Base-by-base conservation (phyloP, 2,113 vertebrate genomes). In the Psittacara wagleri region DNA sequence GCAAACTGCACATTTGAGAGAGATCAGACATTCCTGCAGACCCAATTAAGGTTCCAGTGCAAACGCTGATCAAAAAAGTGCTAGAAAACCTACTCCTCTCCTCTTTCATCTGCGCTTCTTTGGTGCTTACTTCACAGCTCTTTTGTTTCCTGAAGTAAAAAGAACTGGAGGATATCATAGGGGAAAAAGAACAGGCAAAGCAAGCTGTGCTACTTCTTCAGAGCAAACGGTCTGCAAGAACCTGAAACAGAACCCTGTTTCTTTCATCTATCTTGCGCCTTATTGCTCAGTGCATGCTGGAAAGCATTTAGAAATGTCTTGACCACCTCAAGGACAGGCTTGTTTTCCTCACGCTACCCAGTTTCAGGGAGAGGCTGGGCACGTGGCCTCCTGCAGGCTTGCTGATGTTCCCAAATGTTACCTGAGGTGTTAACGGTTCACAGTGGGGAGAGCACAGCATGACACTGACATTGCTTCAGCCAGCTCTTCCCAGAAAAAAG, bases 91-190 rank as follows among this genome's bases (percentile, higher is more conserved):
- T 66, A 25, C 19, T 70, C 37, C 39, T 57, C 16, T 62, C 57
- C 37, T 91, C 57, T 88, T 95, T 83, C 39, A 76, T 93, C 57
- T 64, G 24, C 12, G 13, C 48, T 73, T 14, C 55, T n/a, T 49
- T 46, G 62, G 83, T 52, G 33, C 44, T 6, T 68, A 17, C 27
- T 90, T 49, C 62, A 27, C 46, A 59, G 46, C 20, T 72, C 28
- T 6, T 72, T 63, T 37, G 1, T 76, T 68, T 86, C 81, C 87
- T 25, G 15, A 10, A 82, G 76, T 83, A 48, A 39, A 76, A 83
- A 37, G 43, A 76, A n/a, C 24, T 66, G 62, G 17, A 54, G n/a
- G 49, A 44, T 41, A 23, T 24, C 18, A 29, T 9, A 62, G n/a
- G 14, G 51, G 70, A 13, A 41, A 85, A 57, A 22, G 29, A 44